These are phyloP conservation scores for Thunnus thynnus DNA, from an alignment of 2,113 vertebrate species.

Conservation along the genomic window DNA sequence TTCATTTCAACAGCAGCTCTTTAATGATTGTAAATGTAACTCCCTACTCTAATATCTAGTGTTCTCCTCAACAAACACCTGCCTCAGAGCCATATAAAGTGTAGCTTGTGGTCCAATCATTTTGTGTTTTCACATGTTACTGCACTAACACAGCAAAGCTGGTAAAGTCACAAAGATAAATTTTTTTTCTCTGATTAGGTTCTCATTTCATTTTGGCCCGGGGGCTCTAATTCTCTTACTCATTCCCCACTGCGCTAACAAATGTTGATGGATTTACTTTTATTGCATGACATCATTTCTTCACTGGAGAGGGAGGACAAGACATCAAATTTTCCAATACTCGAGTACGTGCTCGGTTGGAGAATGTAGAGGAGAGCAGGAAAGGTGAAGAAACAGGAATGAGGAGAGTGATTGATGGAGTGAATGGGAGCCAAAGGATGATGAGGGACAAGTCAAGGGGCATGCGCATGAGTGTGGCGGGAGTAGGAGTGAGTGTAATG, in stretches of 20 bases:
- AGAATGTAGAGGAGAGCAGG: slow-evolving; percentile 36
- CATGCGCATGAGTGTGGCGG: slow-evolving; percentile 50
- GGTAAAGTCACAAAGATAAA: slow-evolving; percentile 64
- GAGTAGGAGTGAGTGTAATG: slow-evolving; percentile 64
- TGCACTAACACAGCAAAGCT: slow-evolving; percentile 36
- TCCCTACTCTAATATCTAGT: slow-evolving; percentile 22
- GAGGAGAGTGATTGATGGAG: slow-evolving; percentile 69
- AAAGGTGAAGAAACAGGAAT: slow-evolving; percentile 66
- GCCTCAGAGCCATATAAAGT: slow-evolving; percentile 37
- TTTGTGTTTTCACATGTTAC: slow-evolving; percentile 51
- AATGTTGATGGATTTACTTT: slow-evolving; percentile 69
- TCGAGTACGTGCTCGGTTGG: slow-evolving; percentile 40
- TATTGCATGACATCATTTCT: slow-evolving; percentile 71
- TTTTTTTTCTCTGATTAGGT: slow-evolving; percentile 70
- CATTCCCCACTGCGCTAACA: slow-evolving; percentile 48
- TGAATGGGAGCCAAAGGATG: slow-evolving; percentile 68
- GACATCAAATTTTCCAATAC: slow-evolving; percentile 62
- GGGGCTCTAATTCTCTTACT: slow-evolving; percentile 45
- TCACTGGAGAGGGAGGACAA: slow-evolving; percentile 52
- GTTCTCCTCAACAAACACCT: slow-evolving; percentile 47
- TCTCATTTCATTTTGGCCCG: slow-evolving; percentile 57
- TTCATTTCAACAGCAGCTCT: slow-evolving; percentile 68
- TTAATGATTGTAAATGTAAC: slow-evolving; percentile 59
- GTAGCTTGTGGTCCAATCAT: slow-evolving; percentile 47
- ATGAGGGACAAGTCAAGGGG: slow-evolving; percentile 65